Base-by-base conservation (phyloP, 2,888 invertebrate species). In the Margaritifera margaritifera region DNA sequence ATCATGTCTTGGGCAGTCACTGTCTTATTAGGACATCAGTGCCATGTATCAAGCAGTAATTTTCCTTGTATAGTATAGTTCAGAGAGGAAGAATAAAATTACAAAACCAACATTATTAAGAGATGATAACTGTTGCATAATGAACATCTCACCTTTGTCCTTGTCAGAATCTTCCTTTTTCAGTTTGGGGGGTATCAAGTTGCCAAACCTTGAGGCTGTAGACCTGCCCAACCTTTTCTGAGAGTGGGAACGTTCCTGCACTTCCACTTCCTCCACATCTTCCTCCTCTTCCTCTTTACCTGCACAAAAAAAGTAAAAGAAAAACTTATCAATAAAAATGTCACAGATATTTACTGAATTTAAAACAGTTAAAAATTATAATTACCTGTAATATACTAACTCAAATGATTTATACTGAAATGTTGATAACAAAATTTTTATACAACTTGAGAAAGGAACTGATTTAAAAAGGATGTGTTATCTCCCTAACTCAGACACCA, bases 221-320 rank as follows among this genome's bases (percentile, higher is more conserved):
- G 77, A 77, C 51, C 77, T 57, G 4, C 77, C 77, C 27, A 66
- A 63, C 55, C 77, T 60, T 52, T 64, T 72, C 64, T 77, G 72
- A 60, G 68, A 72, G 2, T 59, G 59, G 18, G 20, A 24, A 24
- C 11, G 24, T 55, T 20, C 20, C 64, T 56, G 64, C 56, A 64
- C 51, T 56, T 24, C 11, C 42, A 25, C 50, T 58, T 70, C 70
- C 11, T 68, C 68, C 6, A 53, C 56, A 24, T 64, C 62, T 50
- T 52, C 52, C 6, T 60, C 65, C 31, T 50, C 31, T 57, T 58
- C 52, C 25, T 65, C 58, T 24, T 51, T 53, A 4, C 20, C 53
- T 8, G 27, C 31, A 50, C 58, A 64, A 61, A 57, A 51, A 62
- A 68, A 73, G 19, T 68, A 69, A 22, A 70, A 70, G 62, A 59